phyloP scores from a whole-genome alignment of 1,140 invertebrate species.

The Diabrotica undecimpunctata region DNA sequence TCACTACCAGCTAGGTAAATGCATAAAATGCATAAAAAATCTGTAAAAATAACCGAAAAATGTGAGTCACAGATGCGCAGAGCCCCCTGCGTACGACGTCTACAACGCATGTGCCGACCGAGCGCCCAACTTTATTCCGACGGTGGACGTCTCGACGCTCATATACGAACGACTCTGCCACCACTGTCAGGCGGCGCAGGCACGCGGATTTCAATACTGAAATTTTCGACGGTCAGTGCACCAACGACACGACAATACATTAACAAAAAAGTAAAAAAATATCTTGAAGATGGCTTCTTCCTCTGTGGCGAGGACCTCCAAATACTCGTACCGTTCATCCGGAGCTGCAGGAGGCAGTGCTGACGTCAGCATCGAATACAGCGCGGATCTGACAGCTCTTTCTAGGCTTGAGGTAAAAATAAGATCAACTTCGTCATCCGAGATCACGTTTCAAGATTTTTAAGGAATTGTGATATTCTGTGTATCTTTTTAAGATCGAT shows the following conservation, averaged over 20 bases:
- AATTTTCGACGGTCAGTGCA: constrained; percentile 46
- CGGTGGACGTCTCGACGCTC: constrained; percentile 44
- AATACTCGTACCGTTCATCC: constrained; percentile 82
- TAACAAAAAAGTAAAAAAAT: constrained; percentile 40
- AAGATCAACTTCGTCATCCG: constrained; percentile 9
- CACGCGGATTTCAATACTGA: constrained; percentile 44
- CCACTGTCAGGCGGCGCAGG: constrained; percentile 43
- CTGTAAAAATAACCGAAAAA: constrained; percentile 34
- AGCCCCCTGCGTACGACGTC: constrained; percentile 17
- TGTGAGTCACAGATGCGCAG: constrained; percentile 34
- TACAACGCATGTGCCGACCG: constrained; percentile 25
- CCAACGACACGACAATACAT: constrained; percentile 23
- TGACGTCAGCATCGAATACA: constrained; percentile 92
- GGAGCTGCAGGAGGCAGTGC: constrained; percentile 71
- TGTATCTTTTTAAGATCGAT: neutral
- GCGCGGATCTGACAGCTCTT: constrained; percentile 85
- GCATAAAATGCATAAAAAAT: constrained; percentile 26
- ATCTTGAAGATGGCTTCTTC: constrained; percentile 52
- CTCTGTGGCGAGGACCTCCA: constrained; percentile 77
- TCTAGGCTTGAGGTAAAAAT: constrained; percentile 84
- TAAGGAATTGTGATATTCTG: constrained; percentile 7
- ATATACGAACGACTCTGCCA: constrained; percentile 47
- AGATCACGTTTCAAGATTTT: constrained; percentile 14
- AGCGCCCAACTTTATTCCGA: constrained; percentile 34
- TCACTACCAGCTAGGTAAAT: neutral